Percentiles rank a stretch among this genome's conserved stretches.
Conservation (phyloP, 2,797 vertebrate species). For the Botia almorhae region DNA sequence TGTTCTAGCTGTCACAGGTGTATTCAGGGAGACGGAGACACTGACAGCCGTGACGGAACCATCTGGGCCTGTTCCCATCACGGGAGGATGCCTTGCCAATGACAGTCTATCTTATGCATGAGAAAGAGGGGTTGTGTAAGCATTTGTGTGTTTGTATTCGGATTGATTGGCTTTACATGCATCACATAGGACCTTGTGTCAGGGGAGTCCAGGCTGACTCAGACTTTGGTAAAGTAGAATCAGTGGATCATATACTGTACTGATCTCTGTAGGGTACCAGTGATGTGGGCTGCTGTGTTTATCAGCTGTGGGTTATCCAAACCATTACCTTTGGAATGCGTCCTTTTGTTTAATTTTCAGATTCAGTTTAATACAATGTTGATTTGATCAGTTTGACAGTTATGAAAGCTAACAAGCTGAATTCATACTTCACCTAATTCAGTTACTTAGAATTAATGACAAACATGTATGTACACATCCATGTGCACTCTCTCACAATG, state of each 20-base stretch:
- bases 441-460: background rate
- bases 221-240: slow-evolving; percentile 63
- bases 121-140: slow-evolving; percentile 44
- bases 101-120: slow-evolving; percentile 68
- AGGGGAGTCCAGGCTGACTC: slow-evolving; percentile 62
- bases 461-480: background rate
- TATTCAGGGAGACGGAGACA: slow-evolving; percentile 77
- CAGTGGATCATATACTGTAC: slow-evolving; percentile 74
- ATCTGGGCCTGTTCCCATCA: slow-evolving; percentile 77
- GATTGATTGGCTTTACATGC: slow-evolving; percentile 34
- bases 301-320: background rate
- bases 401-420: background rate
- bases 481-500: background rate
- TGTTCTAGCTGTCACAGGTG: slow-evolving; percentile 84
- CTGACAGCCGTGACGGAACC: slow-evolving; percentile 80
- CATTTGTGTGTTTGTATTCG: background rate
- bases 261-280: slow-evolving; percentile 64
- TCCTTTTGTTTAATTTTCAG: background rate
- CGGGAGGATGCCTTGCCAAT: slow-evolving; percentile 65
- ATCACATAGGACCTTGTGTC: slow-evolving; percentile 67
- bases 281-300: background rate
- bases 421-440: background rate
- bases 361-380: background rate
- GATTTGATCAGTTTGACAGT: background rate
- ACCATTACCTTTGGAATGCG: background rate